A percentile compares a stretch with the other conserved stretches of the same genome.
phyloP scores from a whole-genome alignment of 1,140 invertebrate genomes.

The Tetranychus urticae region DNA sequence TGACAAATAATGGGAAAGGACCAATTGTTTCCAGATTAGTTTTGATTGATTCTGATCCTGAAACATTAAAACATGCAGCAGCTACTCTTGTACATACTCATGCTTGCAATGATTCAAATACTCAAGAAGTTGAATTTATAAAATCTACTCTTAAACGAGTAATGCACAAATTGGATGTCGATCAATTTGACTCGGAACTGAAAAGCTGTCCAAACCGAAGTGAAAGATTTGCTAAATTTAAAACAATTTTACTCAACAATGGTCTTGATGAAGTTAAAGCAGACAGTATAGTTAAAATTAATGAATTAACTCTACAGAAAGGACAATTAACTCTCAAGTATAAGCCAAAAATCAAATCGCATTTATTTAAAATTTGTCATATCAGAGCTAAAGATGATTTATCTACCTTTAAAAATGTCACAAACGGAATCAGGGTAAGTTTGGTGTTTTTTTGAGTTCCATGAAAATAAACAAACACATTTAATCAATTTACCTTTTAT shows the following conservation, averaged over 20 bases:
- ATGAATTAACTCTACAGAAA: background rate
- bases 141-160: background rate
- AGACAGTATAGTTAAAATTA: background rate
- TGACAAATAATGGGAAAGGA: conserved; percentile 31
- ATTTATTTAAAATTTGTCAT: background rate
- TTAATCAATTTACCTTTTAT: no score
- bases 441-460: no score
- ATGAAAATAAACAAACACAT: no score
- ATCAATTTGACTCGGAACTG: background rate
- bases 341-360: background rate
- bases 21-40: conserved; percentile 52
- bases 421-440: background rate
- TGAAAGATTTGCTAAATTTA: background rate
- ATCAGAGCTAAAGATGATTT: background rate
- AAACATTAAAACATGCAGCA: conserved; percentile 56
- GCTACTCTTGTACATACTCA: conserved; percentile 30
- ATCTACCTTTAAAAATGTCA: background rate
- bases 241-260: background rate
- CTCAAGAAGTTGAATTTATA: background rate
- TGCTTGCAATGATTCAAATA: conserved; percentile 21
- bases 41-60: conserved; percentile 45
- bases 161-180: background rate
- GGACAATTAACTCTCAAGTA: background rate
- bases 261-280: background rate
- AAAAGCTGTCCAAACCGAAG: background rate